Evolutionary conservation across 2,797 vertebrate species (phyloP), one percentile per base, ranked within the genome.

Genomic region (Nyctalus aviator): DNA sequence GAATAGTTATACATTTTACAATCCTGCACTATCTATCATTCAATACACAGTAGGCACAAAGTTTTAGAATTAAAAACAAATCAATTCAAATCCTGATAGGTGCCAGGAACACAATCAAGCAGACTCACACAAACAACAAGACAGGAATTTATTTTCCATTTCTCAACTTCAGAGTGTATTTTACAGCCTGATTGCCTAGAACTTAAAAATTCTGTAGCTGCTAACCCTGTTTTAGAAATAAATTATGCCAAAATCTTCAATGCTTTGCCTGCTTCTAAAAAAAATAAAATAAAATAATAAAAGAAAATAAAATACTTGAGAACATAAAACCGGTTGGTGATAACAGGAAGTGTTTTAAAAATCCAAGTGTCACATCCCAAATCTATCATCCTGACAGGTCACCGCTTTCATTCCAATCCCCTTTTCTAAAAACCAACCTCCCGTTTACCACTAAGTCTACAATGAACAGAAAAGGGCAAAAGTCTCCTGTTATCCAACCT

Each of bases 331-430:
- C 59, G 48, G 95, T 5, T 50, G 48, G 11, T 30, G 87, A 41
- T 11, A 79, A 92, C 25, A 75, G n/a, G n/a, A 92, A 95, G 75
- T 44, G 46, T 41, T 95, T 86, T 57, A 85, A 83, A 95, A 90
- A 95, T 68, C 57, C 11, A 78, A 68, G 32, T 46, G 69, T 90
- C 93, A 87, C 27, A 23, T 18, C 72, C 64, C 77, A 87, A 83
- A 85, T 25, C 77, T 50, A 78, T 68, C 79, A 69, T 87, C 77
- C 30, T 84, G 72, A 62, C 84, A 76, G 72, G 50, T 3, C 62
- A 95, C 59, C 6, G 5, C 46, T 93, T 71, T 69, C 76, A 71
- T 0, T 75, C 27, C 68, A 94, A 82, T 44, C 79, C 79, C 12
- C 46, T 73, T 73, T 1, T 18, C 50, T 75, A 71, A 92, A 50